Evolutionary conservation across 2,113 vertebrate species (phyloP).

Genomic region (Eclectus roratus): DNA sequence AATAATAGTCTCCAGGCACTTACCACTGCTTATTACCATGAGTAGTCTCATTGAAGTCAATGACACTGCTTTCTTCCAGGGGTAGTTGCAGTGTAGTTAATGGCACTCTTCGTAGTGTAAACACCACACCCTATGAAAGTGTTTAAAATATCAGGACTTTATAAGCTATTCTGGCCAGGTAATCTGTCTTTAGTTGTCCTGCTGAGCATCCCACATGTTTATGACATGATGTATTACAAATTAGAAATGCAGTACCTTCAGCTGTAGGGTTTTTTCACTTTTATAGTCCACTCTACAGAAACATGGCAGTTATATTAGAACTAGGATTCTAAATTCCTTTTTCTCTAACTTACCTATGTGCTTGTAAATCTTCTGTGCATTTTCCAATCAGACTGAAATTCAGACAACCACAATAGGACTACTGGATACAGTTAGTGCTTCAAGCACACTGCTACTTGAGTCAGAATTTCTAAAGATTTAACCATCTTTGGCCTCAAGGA

Average conservation of each 20-base stretch:
- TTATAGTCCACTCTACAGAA: neutral
- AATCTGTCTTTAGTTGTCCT: conserved; percentile 47
- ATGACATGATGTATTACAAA: conserved; percentile 18
- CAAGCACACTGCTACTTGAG: neutral
- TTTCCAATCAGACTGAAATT: neutral
- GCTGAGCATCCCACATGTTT: conserved; percentile 3
- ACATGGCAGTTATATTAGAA: neutral
- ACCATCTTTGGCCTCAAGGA: neutral
- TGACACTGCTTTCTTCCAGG: conserved; percentile 31
- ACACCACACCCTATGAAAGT: conserved; percentile 53
- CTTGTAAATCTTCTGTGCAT: neutral
- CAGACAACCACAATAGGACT: neutral
- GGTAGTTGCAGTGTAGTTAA: conserved; percentile 37
- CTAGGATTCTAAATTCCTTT: neutral
- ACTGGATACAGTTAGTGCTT: neutral
- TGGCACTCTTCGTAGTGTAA: neutral
- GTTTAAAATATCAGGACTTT: conserved; percentile 50
- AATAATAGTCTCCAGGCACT: conserved; percentile 44
- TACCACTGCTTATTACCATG: conserved; percentile 26
- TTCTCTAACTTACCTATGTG: neutral
- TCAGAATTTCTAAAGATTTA: neutral
- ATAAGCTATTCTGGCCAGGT: conserved; percentile 26
- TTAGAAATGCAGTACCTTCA: conserved; percentile 11
- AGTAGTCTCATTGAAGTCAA: conserved; percentile 43
- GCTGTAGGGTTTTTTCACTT: neutral